phyloP scores from a whole-genome alignment of 2,113 vertebrate genomes.

The Cebidichthys violaceus region DNA sequence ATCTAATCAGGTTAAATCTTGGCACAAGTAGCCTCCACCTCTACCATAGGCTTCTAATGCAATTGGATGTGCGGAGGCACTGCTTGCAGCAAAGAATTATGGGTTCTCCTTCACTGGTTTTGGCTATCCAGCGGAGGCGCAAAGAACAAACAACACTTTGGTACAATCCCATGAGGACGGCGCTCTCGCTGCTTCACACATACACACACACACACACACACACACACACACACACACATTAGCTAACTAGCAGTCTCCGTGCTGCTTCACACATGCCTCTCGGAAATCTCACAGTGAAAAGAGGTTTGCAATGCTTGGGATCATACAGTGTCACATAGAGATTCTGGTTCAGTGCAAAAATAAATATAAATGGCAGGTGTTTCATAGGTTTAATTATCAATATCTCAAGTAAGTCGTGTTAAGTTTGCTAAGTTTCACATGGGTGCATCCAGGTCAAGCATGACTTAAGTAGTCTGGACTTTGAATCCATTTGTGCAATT shows the following conservation, averaged over 20 bases:
- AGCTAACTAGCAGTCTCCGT: slow-evolving; percentile 53
- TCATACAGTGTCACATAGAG: slow-evolving; percentile 14
- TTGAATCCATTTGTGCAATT: slow-evolving; percentile 37
- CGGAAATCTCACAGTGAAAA: slow-evolving; percentile 12
- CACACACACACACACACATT: slow-evolving; percentile 46
- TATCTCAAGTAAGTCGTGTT: not conserved
- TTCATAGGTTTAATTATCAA: not conserved
- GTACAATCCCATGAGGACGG: slow-evolving; percentile 70
- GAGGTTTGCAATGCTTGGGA: slow-evolving; percentile 26
- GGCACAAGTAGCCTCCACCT: slow-evolving; percentile 74
- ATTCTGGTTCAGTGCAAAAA: not conserved
- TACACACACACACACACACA: slow-evolving; percentile 9
- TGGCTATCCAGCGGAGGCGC: slow-evolving; percentile 69
- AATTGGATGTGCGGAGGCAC: slow-evolving; percentile 82
- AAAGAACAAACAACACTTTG: slow-evolving; percentile 78
- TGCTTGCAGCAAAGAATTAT: slow-evolving; percentile 84
- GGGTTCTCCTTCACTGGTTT: slow-evolving; percentile 84
- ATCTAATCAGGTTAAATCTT: slow-evolving; percentile 84
- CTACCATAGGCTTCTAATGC: slow-evolving; percentile 82
- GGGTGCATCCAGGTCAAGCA: slow-evolving; percentile 6
- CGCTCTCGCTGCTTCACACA: slow-evolving; percentile 58
- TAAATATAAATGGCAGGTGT: not conserved
- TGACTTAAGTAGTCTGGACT: slow-evolving; percentile 28
- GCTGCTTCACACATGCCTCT: slow-evolving; percentile 56
- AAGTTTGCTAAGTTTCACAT: not conserved